Percentiles rank a stretch among this genome's conserved stretches.
Evolutionary conservation across 2,113 vertebrate species (phyloP).

Genomic region (Ceuthmochares aereus): DNA sequence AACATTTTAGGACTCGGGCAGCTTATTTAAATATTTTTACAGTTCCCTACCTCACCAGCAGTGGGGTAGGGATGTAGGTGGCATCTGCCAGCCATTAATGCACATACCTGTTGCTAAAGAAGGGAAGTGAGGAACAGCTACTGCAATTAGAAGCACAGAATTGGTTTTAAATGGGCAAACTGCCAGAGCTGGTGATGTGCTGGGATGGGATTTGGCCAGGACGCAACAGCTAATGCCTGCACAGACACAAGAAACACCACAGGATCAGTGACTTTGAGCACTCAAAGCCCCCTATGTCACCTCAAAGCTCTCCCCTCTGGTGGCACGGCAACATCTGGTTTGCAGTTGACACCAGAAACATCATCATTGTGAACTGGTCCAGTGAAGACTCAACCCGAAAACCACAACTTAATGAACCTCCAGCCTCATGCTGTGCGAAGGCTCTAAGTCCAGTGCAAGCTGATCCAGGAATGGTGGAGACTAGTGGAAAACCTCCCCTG

Average conservation of each 20-base stretch:
- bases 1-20: not conserved
- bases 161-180: not conserved
- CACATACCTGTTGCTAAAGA: not conserved
- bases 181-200: not conserved
- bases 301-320: not conserved
- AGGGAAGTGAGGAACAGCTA: not conserved
- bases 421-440: not conserved
- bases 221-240: not conserved
- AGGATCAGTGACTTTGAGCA: not conserved
- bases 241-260: fast-evolving
- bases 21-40: not conserved
- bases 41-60: not conserved
- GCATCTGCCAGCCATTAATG: not conserved
- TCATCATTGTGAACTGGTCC: not conserved
- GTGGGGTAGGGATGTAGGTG: not conserved
- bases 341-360: slow-evolving; percentile 4
- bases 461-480: not conserved
- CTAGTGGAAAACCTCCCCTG: slow-evolving; percentile 6
- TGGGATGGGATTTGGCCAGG: not conserved
- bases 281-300: not conserved
- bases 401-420: not conserved
- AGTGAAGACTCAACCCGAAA: not conserved
- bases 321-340: not conserved
- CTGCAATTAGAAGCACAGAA: not conserved
- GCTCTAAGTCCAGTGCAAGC: not conserved